These are phyloP conservation scores for Portunus trituberculatus DNA, from an alignment of 1,140 invertebrate species.

Conservation along the genomic window DNA sequence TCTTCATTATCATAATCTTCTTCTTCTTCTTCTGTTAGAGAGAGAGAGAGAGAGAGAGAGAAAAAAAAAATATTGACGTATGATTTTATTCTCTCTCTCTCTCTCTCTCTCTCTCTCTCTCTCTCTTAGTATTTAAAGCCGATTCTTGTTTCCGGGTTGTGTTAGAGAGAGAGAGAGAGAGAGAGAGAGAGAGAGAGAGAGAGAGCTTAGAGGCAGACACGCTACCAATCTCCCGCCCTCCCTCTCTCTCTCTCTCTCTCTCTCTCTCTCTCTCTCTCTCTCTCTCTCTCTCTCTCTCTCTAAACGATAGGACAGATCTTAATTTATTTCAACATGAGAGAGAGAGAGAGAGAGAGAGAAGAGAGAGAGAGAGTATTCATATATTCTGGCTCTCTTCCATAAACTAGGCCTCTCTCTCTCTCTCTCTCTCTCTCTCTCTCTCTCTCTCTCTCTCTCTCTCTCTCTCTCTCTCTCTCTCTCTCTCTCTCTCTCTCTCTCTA, in stretches of 20 bases:
- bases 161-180: too few relatives aligned
- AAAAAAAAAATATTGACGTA: too few relatives aligned
- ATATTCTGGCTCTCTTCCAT: background rate
- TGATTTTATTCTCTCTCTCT: background rate
- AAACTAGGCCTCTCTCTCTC: background rate
- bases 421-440: background rate
- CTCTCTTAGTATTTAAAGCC: background rate
- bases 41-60: too few relatives aligned
- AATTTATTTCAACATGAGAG: background rate
- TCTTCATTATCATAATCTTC: conserved; percentile 19
- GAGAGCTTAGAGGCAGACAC: background rate
- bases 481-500: background rate
- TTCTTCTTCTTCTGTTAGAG: too few relatives aligned
- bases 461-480: background rate
- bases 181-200: too few relatives aligned
- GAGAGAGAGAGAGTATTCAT: background rate
- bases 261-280: background rate
- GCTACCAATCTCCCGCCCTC: background rate
- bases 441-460: background rate
- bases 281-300: conserved; percentile 16
- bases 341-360: too few relatives aligned
- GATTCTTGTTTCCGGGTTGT: too few relatives aligned
- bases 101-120: conserved; percentile 32
- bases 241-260: background rate
- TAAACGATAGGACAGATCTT: background rate